Conservation (phyloP, 2,888 invertebrate genomes). For the Tuta absoluta region DNA sequence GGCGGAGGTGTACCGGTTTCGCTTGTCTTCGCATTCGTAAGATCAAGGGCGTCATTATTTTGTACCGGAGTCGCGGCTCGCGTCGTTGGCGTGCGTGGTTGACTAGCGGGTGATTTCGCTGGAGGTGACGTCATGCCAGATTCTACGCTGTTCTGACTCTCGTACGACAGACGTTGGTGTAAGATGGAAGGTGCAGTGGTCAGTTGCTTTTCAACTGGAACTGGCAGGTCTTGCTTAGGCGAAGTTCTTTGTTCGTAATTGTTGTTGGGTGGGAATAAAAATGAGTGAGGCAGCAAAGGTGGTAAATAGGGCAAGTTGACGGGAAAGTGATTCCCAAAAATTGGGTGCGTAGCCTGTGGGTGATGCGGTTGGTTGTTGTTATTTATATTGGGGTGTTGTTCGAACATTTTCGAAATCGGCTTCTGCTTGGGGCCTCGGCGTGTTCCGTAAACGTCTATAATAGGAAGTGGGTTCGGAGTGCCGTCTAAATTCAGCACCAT, state of each 20-base stretch:
- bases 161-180: constrained; percentile 66
- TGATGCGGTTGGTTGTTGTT: constrained; percentile 55
- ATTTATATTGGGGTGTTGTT: constrained; percentile 52
- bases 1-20: constrained; percentile 68
- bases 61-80: constrained; percentile 47
- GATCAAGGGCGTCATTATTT: constrained; percentile 78
- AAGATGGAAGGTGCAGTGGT: constrained; percentile 61
- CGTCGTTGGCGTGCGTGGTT: constrained; percentile 55
- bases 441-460: constrained; percentile 95
- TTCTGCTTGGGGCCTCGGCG: constrained; percentile 91
- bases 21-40: constrained; percentile 76
- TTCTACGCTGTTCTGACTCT: constrained; percentile 46
- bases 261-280: constrained; percentile 75
- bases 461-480: constrained; percentile 91
- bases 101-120: constrained; percentile 53
- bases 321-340: constrained; percentile 72
- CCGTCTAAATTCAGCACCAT: constrained; percentile 95
- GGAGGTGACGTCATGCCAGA: constrained; percentile 48
- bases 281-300: constrained; percentile 73
- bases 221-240: constrained; percentile 53
- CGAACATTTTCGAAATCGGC: constrained; percentile 64
- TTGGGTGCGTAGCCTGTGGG: constrained; percentile 60
- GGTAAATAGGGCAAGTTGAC: constrained; percentile 73
- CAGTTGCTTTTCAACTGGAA: constrained; percentile 51
- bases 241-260: constrained; percentile 66